phyloP scores from a whole-genome alignment of 92 coral and sea anemone species.

The Epizoanthus illoricatus region DNA sequence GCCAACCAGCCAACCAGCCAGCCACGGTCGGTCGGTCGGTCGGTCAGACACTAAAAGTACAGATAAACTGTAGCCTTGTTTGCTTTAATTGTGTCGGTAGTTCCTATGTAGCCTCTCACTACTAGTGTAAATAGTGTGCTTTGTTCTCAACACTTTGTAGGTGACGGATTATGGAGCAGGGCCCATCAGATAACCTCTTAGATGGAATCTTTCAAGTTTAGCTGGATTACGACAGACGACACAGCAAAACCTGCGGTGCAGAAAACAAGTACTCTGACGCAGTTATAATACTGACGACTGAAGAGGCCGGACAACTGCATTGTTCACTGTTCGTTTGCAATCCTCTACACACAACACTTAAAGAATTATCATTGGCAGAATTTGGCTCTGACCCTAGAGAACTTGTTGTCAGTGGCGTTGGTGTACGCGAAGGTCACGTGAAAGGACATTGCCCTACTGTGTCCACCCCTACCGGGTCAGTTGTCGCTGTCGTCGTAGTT shows the following conservation, averaged over 20 bases:
- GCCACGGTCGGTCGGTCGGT: background rate
- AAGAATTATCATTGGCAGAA: background rate
- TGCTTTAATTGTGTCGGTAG: too few species aligned
- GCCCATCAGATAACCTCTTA: constrained; percentile 53
- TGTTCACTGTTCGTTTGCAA: constrained; percentile 17
- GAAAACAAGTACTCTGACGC: background rate
- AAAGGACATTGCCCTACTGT: too few species aligned
- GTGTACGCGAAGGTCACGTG: too few species aligned
- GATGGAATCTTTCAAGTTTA: background rate
- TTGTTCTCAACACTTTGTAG: constrained; percentile 41
- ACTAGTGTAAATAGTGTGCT: background rate
- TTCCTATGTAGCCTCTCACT: too few species aligned
- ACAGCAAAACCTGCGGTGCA: background rate
- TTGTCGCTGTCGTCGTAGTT: background rate
- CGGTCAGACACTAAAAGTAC: background rate
- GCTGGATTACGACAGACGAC: background rate
- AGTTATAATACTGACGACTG: background rate
- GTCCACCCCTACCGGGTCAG: too few species aligned
- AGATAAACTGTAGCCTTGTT: too few species aligned
- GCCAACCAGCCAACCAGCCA: background rate
- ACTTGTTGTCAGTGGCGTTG: too few species aligned
- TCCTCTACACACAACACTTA: constrained; percentile 15
- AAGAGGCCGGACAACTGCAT: constrained; percentile 17
- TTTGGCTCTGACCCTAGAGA: too few species aligned
- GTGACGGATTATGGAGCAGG: constrained; percentile 80